Conservation (phyloP, 2,113 vertebrate genomes). For the Himantopus leucocephalus region DNA sequence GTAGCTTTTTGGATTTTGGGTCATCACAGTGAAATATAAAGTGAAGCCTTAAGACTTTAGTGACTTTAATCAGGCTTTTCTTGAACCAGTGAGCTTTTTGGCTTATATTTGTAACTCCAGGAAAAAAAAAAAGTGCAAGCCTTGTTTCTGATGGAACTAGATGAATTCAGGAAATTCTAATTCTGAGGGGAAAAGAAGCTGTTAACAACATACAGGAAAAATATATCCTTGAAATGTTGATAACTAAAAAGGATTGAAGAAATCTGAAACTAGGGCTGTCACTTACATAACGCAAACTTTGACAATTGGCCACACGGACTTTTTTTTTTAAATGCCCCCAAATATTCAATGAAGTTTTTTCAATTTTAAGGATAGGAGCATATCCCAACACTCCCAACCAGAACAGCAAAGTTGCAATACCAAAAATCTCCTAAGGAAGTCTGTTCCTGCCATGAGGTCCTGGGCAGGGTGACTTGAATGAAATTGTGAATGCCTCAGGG, state of each 20-base stretch:
- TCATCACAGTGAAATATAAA: background rate
- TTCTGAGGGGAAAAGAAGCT: accelerated
- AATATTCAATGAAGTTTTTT: background rate
- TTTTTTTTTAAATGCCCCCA: background rate
- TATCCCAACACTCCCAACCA: background rate
- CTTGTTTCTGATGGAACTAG: background rate
- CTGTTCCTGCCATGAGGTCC: background rate
- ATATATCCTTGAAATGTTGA: background rate
- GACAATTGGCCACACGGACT: background rate
- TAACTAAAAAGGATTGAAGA: background rate
- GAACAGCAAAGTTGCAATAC: background rate
- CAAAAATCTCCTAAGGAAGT: background rate
- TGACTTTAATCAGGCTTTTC: background rate
- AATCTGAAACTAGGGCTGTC: background rate
- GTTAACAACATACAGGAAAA: background rate
- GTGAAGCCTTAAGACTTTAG: background rate
- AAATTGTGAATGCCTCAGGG: background rate
- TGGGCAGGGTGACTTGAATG: background rate
- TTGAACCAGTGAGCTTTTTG: background rate
- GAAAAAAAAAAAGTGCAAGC: background rate
- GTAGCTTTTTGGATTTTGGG: background rate
- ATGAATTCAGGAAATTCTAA: background rate
- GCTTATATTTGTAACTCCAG: background rate
- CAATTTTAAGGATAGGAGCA: background rate
- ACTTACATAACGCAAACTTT: background rate